Base-by-base conservation (phyloP, 2,113 vertebrate genomes). In the Sisor rabdophorus region DNA sequence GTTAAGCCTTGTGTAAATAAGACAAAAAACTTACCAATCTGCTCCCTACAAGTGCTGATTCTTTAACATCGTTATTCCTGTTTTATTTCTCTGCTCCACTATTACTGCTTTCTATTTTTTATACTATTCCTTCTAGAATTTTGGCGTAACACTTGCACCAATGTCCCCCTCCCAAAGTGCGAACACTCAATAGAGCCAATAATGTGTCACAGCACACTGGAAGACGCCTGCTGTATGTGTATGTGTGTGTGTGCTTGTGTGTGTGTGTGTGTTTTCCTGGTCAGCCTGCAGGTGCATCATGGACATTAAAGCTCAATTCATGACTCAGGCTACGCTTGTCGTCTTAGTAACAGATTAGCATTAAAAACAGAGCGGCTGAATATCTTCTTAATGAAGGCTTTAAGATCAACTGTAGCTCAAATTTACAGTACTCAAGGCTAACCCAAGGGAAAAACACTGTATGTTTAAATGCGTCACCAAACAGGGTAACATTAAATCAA, bases 321-420 rank as follows among this genome's bases (percentile, higher is more conserved):
- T 72, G 59, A 78, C 58, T 70, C 48, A 56, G 28, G 20, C 55
- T 60, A 56, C 40, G 22, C 12, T 58, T 16, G 36, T 83, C 56
- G 68, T 73, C 72, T 48, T 76, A 83, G 76, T 70, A 81, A 81
- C 22, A 15, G 54, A 76, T 73, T 76, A 76, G n/a, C 79, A 79
- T 76, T 47, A n/a, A 75, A 76, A 71, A 80, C 79, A 73, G 44
- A 65, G 54, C 28, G 24, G 10, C 24, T 61, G 47, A 54, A 70
- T 36, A 60, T 71, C 48, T 55, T 64, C 32, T 63, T 50, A 70
- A 50, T 30, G 32, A 20, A 32, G 48, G 7, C 73, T 79, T 54
- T 32, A 53, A 65, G 24, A 28, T 50, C 26, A 69, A 71, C 32
- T 17, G 26, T 32, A 50, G 53, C 26, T 32, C n/a, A 24, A 13